Evolutionary conservation across 2,797 vertebrate genomes (phyloP), one percentile per base, ranked within the genome.

Genomic region (Borostomias antarcticus): DNA sequence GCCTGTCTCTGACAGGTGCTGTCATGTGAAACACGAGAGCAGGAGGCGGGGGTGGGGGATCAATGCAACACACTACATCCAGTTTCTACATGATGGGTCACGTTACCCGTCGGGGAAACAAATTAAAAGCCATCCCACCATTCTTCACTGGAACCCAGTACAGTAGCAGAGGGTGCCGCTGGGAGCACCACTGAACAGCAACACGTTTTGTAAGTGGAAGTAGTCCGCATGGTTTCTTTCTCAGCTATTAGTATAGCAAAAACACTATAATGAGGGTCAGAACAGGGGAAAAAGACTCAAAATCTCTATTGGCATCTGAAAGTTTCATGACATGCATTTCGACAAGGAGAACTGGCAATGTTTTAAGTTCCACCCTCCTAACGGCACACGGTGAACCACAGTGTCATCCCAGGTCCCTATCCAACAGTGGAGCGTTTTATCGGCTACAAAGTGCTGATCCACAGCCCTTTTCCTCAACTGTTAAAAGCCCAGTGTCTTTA

Each of bases 1-100:
- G 1, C 28, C 58, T 4, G 10, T 1, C 25, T 68, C 58, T 26
- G 60, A 76, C 82, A 83, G 80, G 73, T 78, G 79, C 73, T 79
- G 68, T 73, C 74, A 9, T 65, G 63, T 82, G 87, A 82, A 85
- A 90, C 19, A 48, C 61, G 84, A 89, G 76, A 78, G 48, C 53
- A 70, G 75, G 58, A 70, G 6, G 40, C 61, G 66, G 68, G 76
- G 69, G 73, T 30, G 35, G n/a, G 64, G 5, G 53, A 37, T 7
- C 25, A 32, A n/a, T 1, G 29, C 13, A 85, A 53, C 72, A 88
- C 84, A 88, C 85, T 72, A 40, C 68, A 71, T 67, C 77, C 75
- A 82, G 80, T 70, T 69, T 73, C 79, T 70, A 71, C 52, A 25
- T 54, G 1, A 4, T 0, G 43, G 47, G 68, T 88, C 62, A 0